These are phyloP conservation scores for Lysandra bellargus DNA, from an alignment of 2,888 invertebrate species.

Conservation along the genomic window DNA sequence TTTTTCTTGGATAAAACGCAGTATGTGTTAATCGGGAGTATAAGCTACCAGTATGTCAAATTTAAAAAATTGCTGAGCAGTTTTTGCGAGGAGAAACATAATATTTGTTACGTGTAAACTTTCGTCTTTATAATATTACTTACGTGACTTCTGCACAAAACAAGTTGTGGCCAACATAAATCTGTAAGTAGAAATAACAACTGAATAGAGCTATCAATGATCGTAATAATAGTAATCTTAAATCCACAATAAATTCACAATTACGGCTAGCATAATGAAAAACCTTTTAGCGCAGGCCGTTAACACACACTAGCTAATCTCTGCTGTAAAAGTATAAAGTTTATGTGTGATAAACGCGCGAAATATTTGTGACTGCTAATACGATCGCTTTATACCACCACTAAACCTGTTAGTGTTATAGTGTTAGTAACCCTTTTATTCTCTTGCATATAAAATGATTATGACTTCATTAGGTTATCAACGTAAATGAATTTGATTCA, in stretches of 20 bases:
- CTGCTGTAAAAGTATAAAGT: constrained; percentile 49
- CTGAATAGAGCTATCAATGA: neutral
- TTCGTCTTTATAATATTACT: neutral
- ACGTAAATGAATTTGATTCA: too few relatives aligned
- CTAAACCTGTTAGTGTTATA: neutral
- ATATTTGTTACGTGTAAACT: neutral
- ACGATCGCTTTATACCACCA: neutral
- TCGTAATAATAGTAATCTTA: neutral
- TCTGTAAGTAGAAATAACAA: neutral
- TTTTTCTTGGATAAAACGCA: too few relatives aligned
- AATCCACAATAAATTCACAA: neutral
- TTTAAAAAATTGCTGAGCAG: neutral
- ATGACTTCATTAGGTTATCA: too few relatives aligned
- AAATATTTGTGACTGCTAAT: constrained; percentile 42
- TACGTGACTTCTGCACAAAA: neutral
- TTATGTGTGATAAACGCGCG: constrained; percentile 55
- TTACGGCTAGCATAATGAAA: constrained; percentile 43
- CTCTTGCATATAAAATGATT: neutral
- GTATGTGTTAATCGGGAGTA: too few relatives aligned
- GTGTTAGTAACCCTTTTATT: neutral
- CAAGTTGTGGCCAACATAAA: neutral
- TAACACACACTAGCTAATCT: constrained; percentile 39
- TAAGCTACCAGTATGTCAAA: neutral
- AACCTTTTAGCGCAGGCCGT: constrained; percentile 38
- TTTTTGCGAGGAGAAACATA: too few relatives aligned